Evolutionary conservation across 2,113 vertebrate species (phyloP).

Genomic region (Notarius lentiginosus): DNA sequence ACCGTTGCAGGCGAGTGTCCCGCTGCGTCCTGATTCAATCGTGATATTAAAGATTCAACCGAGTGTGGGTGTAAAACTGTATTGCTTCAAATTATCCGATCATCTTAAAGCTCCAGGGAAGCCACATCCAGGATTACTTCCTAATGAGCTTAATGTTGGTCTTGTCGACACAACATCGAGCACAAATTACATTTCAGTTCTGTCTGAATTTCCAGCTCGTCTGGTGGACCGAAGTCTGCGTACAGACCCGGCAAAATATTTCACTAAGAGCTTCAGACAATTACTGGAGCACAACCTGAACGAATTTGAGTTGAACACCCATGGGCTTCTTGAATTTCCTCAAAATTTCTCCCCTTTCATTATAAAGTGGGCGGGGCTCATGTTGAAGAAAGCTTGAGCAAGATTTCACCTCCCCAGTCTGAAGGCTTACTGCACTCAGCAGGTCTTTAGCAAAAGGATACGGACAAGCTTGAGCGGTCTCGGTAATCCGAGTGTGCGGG

Average conservation of each 20-base stretch:
- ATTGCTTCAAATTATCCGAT: background rate
- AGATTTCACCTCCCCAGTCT: background rate
- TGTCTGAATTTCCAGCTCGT: background rate
- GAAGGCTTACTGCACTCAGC: background rate
- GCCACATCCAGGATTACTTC: background rate
- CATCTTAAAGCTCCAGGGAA: background rate
- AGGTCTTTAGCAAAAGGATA: background rate
- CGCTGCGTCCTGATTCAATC: background rate
- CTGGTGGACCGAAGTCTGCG: background rate
- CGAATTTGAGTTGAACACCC: background rate
- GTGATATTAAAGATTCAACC: background rate
- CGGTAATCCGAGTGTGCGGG: background rate
- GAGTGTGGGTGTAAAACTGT: background rate
- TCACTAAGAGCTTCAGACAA: background rate
- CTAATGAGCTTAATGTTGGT: background rate
- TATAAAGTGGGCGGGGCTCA: background rate
- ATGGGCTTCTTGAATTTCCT: background rate
- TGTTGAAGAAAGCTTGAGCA: too few species aligned
- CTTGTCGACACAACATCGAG: background rate
- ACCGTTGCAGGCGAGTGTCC: background rate
- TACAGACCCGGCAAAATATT: background rate
- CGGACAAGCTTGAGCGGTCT: background rate
- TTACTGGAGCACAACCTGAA: background rate
- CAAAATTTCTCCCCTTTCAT: background rate
- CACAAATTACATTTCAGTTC: background rate